Base-by-base conservation (phyloP, 2,113 vertebrate genomes). In the Rallus limicola region DNA sequence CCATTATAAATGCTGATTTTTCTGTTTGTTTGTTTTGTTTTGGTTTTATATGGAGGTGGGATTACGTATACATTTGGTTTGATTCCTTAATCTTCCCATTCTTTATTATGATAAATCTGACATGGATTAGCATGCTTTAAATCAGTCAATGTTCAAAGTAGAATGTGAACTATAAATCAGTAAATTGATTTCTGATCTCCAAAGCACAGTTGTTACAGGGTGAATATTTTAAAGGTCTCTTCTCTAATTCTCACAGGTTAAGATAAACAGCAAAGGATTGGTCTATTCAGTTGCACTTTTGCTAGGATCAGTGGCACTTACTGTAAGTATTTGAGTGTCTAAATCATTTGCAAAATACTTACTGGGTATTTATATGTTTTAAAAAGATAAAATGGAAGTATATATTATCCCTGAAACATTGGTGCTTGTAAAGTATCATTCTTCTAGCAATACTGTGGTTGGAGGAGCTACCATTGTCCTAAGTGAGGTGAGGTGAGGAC, bases 231-330 rank as follows among this genome's bases (percentile, higher is more conserved):
- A 85, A 95, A 88, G 8, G 9, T 90, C 11, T 94, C 16, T 19
- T 14, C 5, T 63, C 34, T 87, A 6, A 56, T 92, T 95, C 38
- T 90, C 87, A 75, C 96, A 99, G 99, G 99, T 99, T 90, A 98
- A 97, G 96, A 99, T 99, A 94, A 99, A 99, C 98, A 99, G 99
- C 94, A 98, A 98, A 82, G 99, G 99, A 20, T 95, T 99, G 91
- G 89, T 99, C 74, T 99, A 99, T 91, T 99, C 99, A 0, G 99
- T 99, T 95, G 98, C 98, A 68, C 98, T 99, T 97, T 95, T 99
- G 71, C 98, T 99, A 95, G 99, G 99, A 91, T 99, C 99, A 2
- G 99, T 99, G 31, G 99, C 98, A 60, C 98, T 99, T 82, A 99
- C 99, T 5, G 99, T 99, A 97, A 99, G 99, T 98, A 88, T 76